phyloP scores from a whole-genome alignment of 2,888 invertebrate species.

The Chymomyza fuscimana region DNA sequence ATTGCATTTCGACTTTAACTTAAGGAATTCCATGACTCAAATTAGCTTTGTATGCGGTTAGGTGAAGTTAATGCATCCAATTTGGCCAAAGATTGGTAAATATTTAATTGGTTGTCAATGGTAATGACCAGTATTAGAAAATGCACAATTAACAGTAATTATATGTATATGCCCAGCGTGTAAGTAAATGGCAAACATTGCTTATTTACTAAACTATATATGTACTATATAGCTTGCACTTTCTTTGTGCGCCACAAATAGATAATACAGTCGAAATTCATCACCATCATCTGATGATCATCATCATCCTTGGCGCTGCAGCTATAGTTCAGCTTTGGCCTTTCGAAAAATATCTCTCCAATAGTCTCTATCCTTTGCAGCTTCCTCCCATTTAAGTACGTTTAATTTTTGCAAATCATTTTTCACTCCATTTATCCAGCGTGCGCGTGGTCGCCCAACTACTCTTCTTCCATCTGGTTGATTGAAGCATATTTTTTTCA shows the following conservation, averaged over 20 bases:
- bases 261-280: no score
- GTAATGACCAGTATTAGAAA: not conserved
- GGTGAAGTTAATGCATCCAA: conserved; percentile 6
- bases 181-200: conserved; percentile 6
- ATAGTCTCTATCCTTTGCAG: no score
- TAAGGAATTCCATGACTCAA: conserved; percentile 32
- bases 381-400: no score
- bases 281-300: no score
- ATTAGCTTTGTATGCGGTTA: conserved; percentile 29
- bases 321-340: no score
- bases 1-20: conserved; percentile 56
- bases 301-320: no score
- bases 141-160: not conserved
- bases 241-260: not conserved
- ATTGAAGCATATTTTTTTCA: no score
- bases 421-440: no score
- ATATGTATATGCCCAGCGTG: not conserved
- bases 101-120: not conserved
- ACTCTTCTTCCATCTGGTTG: no score
- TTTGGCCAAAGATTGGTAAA: conserved; percentile 6
- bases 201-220: conserved; percentile 2
- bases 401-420: no score
- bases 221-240: not conserved
- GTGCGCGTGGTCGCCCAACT: no score
- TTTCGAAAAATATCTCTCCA: no score